Percentiles rank a stretch among this genome's conserved stretches.
phyloP scores from a whole-genome alignment of 2,888 invertebrate species.

The Orchesella flavescens region DNA sequence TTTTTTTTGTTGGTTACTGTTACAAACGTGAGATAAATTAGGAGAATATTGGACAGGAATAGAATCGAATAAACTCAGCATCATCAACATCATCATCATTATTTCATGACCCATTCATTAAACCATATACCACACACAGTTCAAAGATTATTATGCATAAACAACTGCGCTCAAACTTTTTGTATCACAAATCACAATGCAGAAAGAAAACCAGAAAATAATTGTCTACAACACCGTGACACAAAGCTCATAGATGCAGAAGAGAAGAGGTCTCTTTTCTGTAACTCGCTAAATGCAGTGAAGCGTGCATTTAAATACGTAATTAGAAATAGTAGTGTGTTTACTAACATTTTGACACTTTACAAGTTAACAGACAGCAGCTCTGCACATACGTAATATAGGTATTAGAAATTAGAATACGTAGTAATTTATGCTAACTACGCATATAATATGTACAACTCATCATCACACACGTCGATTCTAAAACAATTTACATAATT shows the following conservation, averaged over 20 bases:
- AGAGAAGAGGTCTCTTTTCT: neutral
- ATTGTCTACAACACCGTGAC: neutral
- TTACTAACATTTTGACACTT: constrained; percentile 1
- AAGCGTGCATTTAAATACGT: neutral
- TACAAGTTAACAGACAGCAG: neutral
- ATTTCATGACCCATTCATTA: constrained; percentile 21
- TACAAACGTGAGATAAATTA: neutral
- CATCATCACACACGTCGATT: too few species aligned
- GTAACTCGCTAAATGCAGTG: neutral
- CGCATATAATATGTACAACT: too few species aligned
- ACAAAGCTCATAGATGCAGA: neutral
- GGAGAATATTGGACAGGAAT: neutral
- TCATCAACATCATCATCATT: neutral
- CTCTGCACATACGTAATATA: neutral
- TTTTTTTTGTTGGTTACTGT: neutral
- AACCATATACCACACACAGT: too few species aligned
- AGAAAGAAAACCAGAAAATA: neutral
- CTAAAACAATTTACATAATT: too few species aligned
- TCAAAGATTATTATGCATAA: neutral
- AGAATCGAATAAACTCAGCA: neutral
- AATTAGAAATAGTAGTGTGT: neutral
- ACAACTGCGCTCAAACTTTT: neutral
- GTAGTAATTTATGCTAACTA: neutral
- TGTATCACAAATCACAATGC: neutral
- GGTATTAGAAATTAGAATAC: neutral